A percentile compares a stretch with the other conserved stretches of the same genome.
Evolutionary conservation across 2,797 vertebrate species (phyloP).

Genomic region (Takifugu ocellatus): DNA sequence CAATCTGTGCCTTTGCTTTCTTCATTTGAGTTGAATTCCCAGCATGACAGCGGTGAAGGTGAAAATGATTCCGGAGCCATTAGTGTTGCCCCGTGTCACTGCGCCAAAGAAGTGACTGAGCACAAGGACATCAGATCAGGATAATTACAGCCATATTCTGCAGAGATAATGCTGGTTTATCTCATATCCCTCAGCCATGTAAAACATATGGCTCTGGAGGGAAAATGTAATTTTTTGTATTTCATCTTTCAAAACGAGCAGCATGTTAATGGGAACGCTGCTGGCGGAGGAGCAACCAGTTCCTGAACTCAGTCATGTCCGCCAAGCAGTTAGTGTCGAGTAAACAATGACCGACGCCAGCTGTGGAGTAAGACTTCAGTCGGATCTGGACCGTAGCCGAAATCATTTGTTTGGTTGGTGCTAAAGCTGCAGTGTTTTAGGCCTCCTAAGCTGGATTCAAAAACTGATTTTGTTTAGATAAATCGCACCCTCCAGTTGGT

Average conservation of each 20-base stretch:
- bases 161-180: conserved; percentile 32
- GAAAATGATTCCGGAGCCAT: conserved; percentile 57
- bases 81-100: conserved; percentile 44
- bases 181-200: conserved; percentile 24
- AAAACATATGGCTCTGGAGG: conserved; percentile 30
- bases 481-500: no score
- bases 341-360: conserved; percentile 9
- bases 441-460: no score
- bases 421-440: no score
- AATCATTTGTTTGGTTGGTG: no score
- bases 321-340: conserved; percentile 12
- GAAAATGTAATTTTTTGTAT: conserved; percentile 20
- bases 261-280: conserved; percentile 40
- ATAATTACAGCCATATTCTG: conserved; percentile 47
- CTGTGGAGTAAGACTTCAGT: background rate
- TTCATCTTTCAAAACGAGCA: conserved; percentile 41
- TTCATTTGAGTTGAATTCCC: conserved; percentile 57
- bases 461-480: no score
- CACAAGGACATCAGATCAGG: conserved; percentile 51
- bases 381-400: no score
- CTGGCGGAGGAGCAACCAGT: conserved; percentile 32
- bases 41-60: conserved; percentile 50
- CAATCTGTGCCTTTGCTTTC: conserved; percentile 38
- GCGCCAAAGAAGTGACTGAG: conserved; percentile 37
- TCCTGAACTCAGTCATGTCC: conserved; percentile 46